These are phyloP conservation scores for Phyllostomus hastatus DNA, from an alignment of 2,113 vertebrate species.

Conservation along the genomic window DNA sequence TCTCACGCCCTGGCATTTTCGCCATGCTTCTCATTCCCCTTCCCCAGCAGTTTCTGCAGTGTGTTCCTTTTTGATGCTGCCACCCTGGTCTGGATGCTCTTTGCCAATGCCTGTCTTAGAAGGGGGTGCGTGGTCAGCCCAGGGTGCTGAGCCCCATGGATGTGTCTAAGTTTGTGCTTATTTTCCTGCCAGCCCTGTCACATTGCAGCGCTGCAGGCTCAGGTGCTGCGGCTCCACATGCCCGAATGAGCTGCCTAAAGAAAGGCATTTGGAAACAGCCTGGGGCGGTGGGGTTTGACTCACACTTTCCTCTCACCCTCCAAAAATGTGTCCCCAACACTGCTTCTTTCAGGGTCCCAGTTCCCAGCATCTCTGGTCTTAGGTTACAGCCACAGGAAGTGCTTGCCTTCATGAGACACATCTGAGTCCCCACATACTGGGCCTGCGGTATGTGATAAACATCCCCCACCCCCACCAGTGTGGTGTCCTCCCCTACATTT, in stretches of 20 bases:
- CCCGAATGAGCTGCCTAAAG: neutral
- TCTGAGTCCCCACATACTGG: neutral
- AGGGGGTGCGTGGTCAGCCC: neutral
- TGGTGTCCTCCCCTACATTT: neutral
- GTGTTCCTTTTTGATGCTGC: neutral
- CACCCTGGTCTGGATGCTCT: neutral
- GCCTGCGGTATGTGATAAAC: no score
- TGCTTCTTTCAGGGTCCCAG: neutral
- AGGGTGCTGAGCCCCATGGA: neutral
- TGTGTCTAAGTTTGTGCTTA: neutral
- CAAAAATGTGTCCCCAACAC: neutral
- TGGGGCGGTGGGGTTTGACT: neutral
- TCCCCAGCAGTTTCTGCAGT: neutral
- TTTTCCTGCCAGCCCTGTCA: neutral
- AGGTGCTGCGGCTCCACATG: neutral
- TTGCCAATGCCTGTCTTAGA: neutral
- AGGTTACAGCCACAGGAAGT: neutral
- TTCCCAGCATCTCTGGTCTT: neutral
- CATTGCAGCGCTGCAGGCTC: fast-evolving
- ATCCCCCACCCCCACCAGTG: no score
- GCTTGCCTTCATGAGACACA: neutral
- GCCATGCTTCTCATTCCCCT: neutral
- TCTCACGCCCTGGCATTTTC: neutral
- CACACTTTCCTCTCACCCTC: neutral
- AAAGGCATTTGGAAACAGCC: neutral